Evolutionary conservation across 2,888 invertebrate genomes (phyloP).

Genomic region (Nephrocerus scutellatus): DNA sequence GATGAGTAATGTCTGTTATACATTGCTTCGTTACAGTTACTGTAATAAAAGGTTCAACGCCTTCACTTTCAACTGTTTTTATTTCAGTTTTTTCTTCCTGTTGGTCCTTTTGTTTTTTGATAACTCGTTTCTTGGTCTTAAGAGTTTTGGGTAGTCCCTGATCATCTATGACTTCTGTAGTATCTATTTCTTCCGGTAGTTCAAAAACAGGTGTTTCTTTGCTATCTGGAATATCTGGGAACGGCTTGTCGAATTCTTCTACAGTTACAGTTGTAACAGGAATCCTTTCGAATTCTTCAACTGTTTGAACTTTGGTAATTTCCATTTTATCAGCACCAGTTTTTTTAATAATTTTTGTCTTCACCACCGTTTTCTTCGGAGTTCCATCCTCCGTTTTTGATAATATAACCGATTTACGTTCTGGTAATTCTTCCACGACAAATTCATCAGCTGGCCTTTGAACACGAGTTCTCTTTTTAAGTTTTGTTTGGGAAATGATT

Average conservation of each 20-base stretch:
- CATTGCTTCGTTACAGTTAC: slow-evolving; percentile 35
- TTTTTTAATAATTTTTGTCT: slow-evolving; percentile 50
- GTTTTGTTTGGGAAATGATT: slow-evolving; percentile 20
- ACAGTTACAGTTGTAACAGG: slow-evolving; percentile 44
- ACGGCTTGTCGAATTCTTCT: slow-evolving; percentile 34
- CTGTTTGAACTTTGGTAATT: slow-evolving; percentile 43
- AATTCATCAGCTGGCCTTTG: slow-evolving; percentile 35
- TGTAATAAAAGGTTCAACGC: slow-evolving; percentile 39
- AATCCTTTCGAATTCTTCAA: slow-evolving; percentile 46
- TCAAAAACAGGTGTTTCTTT: slow-evolving; percentile 33
- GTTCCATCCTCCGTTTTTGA: slow-evolving; percentile 45
- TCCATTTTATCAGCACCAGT: slow-evolving; percentile 44
- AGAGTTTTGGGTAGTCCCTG: slow-evolving; percentile 36
- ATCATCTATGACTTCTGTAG: slow-evolving; percentile 33
- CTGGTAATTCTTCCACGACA: slow-evolving; percentile 39
- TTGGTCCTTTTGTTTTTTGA: slow-evolving; percentile 45
- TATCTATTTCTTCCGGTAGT: slow-evolving; percentile 35
- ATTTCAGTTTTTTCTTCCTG: slow-evolving; percentile 49
- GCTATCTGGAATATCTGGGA: slow-evolving; percentile 34
- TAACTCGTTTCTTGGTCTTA: slow-evolving; percentile 43
- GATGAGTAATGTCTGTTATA: slow-evolving; percentile 15
- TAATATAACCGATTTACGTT: slow-evolving; percentile 40
- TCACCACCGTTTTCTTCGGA: slow-evolving; percentile 42
- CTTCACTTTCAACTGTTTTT: slow-evolving; percentile 46
- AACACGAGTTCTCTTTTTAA: slow-evolving; percentile 32